Evolutionary conservation across 2,888 invertebrate species (phyloP), one percentile per base, ranked within the genome.

Genomic region (Amitus sp.): DNA sequence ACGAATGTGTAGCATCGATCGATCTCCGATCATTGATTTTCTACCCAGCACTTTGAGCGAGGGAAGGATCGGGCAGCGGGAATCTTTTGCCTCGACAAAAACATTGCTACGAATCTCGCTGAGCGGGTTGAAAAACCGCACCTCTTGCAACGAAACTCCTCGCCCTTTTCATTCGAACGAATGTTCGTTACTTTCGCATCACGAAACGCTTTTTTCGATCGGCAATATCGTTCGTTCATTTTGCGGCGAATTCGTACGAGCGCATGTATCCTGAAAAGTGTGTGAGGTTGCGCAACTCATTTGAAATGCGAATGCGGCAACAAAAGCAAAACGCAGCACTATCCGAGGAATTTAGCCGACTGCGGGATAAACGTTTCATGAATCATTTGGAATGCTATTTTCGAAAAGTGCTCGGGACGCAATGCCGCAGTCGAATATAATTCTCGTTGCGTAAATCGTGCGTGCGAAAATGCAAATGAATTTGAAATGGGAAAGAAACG

Each of bases 11-110:
- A 55, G 18, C 42, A 47, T 56, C 55, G 50, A 57, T 56, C 56
- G 50, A 57, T 56, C 56, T 48, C 53, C 62, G 56, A 49, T 52
- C 48, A 39, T 62, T 57, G 55, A 63, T 63, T 63, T 57, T 45
- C 58, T 55, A 58, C 56, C 54, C 62, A 62, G 57, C 30, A 30
- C 30, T 42, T 57, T 62, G 53, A 62, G 58, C 51, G 52, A 62
- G 63, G 57, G 59, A 63, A 52, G 62, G 62, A 59, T 47, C 58
- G 62, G 62, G 62, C 62, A 63, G 62, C 62, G 62, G 62, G 62
- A 63, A 58, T 50, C 58, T 63, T 63, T 63, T 63, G 55, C 58
- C 58, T 59, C 54, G 51, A 53, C 12, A 57, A 58, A 53, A 57
- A 23, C 13, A 17, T 15, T 15, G 15, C 7, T 15, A 39, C 15